Base-by-base conservation (phyloP, 2,113 vertebrate genomes). In the Lanius ludovicianus region DNA sequence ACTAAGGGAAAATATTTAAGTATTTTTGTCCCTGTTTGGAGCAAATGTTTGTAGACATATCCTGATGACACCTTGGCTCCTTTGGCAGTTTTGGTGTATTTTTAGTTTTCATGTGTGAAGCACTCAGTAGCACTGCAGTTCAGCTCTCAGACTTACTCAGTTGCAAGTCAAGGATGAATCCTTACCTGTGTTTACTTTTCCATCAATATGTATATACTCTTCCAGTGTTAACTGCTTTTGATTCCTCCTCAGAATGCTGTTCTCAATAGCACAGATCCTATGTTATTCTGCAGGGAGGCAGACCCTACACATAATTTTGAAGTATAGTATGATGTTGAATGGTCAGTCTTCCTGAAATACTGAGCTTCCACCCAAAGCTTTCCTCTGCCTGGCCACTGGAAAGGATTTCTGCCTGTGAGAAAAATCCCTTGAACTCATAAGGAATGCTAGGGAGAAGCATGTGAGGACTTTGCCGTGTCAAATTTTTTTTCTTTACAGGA, bases 1-100 rank as follows among this genome's bases (percentile, higher is more conserved):
- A 44, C 31, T 77, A 44, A 67, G 33, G 33, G 50, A 92, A 95
- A 94, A 83, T 92, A 94, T 90, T 94, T 88, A 35, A 81, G n/a
- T 84, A 33, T 80, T 85, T 88, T 88, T 85, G 33, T 80, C 41
- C 9, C 3, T 44, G 44, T 87, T 75, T 89, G 60, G 39, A 74
- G 52, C 17, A 94, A 92, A 90, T 56, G 65, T 65, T 86, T 91
- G 46, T 67, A 95, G 65, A 64, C n/a, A 42, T 73, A 82, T 79
- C 23, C 22, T 92, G 19, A 21, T 62, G 57, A 53, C 31, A 68
- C 24, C 44, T 87, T 76, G 46, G 13, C 86, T 95, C 28, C 71
- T 92, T 83, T 62, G 42, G 49, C 47, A 20, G 2, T 69, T 91
- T 70, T 59, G 42, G 23, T 78, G 11, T 87, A 71, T 56, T 92